Percentiles rank a stretch among this genome's conserved stretches.
Evolutionary conservation across 2,888 invertebrate genomes (phyloP).

Genomic region (Drosophila cracens): DNA sequence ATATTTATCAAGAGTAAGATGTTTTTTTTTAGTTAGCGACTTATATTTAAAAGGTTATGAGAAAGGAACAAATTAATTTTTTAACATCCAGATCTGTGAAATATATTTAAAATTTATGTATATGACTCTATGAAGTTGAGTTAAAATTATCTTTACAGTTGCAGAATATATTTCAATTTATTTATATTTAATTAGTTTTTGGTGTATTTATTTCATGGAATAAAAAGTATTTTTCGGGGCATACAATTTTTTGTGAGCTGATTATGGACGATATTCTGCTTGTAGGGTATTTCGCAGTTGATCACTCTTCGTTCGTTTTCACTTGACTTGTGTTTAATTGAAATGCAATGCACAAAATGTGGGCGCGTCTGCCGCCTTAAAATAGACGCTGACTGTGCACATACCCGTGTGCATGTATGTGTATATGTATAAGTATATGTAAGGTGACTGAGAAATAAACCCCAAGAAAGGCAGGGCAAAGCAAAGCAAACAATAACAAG

Average conservation of each 20-base stretch:
- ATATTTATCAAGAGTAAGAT: background rate
- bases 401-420: conserved; percentile 13
- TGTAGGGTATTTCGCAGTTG: conserved; percentile 17
- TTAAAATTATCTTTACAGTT: too few relatives aligned
- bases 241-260: background rate
- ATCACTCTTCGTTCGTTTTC: background rate
- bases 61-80: background rate
- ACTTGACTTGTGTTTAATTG: conserved; percentile 38
- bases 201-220: background rate
- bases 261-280: background rate
- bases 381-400: conserved; percentile 58
- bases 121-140: too few relatives aligned
- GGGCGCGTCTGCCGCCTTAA: conserved; percentile 39
- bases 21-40: background rate
- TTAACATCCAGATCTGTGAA: background rate
- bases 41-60: background rate
- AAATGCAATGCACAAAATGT: conserved; percentile 59
- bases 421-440: background rate
- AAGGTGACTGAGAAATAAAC: conserved; percentile 14
- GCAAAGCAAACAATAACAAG: conserved; percentile 42
- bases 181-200: too few relatives aligned
- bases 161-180: too few relatives aligned
- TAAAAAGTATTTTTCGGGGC: too few relatives aligned
- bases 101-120: background rate
- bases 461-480: conserved; percentile 26